Evolutionary conservation across 2,797 vertebrate genomes (phyloP).

Genomic region (Peromyscus aztecus): DNA sequence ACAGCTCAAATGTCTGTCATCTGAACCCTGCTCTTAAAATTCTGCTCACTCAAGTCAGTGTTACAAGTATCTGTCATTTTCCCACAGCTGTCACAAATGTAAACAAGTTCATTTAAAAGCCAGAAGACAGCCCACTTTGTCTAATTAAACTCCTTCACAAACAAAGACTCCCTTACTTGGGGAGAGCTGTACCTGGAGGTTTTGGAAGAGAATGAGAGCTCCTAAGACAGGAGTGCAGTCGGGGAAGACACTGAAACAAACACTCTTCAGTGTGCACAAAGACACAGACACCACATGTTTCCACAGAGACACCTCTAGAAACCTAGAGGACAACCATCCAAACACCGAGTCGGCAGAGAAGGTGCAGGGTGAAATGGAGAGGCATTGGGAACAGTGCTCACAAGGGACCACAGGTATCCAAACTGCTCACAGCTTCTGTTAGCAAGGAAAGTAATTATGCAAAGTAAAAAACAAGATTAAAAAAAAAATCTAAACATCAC

Average conservation of each 20-base stretch:
- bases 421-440: conserved; percentile 12
- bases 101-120: conserved; percentile 64
- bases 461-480: neutral
- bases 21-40: conserved; percentile 65
- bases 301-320: neutral
- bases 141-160: conserved; percentile 61
- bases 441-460: neutral
- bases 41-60: conserved; percentile 59
- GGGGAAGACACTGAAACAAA: neutral
- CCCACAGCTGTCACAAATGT: conserved; percentile 56
- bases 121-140: conserved; percentile 49
- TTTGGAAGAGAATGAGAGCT: neutral
- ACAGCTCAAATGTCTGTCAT: conserved; percentile 72
- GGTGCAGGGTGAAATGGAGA: neutral
- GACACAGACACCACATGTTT: neutral
- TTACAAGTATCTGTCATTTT: conserved; percentile 60
- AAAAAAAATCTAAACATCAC: neutral
- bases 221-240: neutral
- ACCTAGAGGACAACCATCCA: neutral
- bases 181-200: neutral
- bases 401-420: neutral
- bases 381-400: neutral
- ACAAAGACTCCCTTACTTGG: conserved; percentile 44
- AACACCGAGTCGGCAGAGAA: neutral
- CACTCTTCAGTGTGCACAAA: neutral